These are phyloP conservation scores for Pelodiscus sinensis DNA, from an alignment of 2,113 vertebrate genomes.

Conservation along the genomic window DNA sequence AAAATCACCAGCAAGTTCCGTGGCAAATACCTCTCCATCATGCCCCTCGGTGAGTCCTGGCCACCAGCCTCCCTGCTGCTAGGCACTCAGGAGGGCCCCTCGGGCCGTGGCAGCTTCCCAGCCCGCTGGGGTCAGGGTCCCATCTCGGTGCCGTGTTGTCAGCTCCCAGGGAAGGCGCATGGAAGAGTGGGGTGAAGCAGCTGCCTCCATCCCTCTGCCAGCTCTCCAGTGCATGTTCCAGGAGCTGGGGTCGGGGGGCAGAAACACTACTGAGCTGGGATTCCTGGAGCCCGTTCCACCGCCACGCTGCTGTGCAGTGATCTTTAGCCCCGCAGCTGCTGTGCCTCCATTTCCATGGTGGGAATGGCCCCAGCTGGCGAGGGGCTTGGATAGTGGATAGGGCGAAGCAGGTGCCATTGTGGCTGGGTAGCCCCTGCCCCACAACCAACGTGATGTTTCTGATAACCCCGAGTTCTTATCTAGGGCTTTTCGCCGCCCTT, in stretches of 20 bases:
- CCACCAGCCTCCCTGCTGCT: rapidly evolving
- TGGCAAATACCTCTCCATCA: constrained; percentile 98
- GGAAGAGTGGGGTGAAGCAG: background rate
- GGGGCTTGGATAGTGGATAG: too few species aligned
- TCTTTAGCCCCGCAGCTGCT: background rate
- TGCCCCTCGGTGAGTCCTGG: constrained; percentile 90
- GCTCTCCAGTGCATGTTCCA: too few species aligned
- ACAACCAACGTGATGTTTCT: background rate
- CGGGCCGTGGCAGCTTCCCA: background rate
- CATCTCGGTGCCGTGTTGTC: background rate
- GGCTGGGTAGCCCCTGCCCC: too few species aligned
- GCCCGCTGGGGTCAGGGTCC: background rate
- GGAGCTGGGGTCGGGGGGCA: too few species aligned
- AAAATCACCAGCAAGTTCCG: constrained; percentile 97
- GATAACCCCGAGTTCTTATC: background rate
- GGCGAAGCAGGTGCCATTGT: too few species aligned
- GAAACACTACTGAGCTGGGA: background rate
- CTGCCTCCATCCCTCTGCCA: background rate
- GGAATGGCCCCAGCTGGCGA: too few species aligned
- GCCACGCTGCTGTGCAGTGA: background rate
- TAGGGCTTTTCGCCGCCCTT: background rate
- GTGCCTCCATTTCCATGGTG: background rate
- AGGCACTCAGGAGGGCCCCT: rapidly evolving
- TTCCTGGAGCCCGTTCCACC: background rate
- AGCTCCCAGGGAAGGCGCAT: background rate